Base-by-base conservation (phyloP, 1,140 invertebrate species). In the Plectrocnemia conspersa region DNA sequence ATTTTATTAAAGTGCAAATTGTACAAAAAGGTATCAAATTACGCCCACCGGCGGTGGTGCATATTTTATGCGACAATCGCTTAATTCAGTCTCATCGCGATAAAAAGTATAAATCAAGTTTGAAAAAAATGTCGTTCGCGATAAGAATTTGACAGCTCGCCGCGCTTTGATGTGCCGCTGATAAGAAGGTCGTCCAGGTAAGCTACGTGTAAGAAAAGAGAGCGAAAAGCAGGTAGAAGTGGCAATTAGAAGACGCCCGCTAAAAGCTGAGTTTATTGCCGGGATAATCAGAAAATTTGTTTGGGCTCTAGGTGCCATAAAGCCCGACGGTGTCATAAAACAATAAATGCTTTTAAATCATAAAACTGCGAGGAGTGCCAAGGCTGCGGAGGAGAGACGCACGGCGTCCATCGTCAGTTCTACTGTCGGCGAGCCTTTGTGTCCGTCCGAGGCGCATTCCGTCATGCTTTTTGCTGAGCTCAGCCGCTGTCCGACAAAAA, bases 351-450 rank as follows among this genome's bases (percentile, higher is more conserved):
- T 38, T 38, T 38, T 38, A 38, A 38, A 38, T 38, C 35, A 38
- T 38, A n/a, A n/a, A n/a, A n/a, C n/a, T n/a, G n/a, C n/a, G n/a
- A n/a, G n/a, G n/a, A n/a, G n/a, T n/a, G n/a, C n/a, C n/a, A n/a
- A n/a, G n/a, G n/a, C n/a, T n/a, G n/a, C 9, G n/a, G 15, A 16
- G n/a, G 19, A 21, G 9, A n/a, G 22, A 7, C 32, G 33, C 45
- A 9, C 19, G 15, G 19, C 23, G 48, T 44, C 21, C 21, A 44
- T 44, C 21, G 10, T 9, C 13, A 22, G 25, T 24, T 11, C n/a
- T n/a, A 40, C 47, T 52, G 54, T 52, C 59, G 59, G 59, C 54
- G 36, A 29, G 25, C 46, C 54, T 61, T 61, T 56, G 54, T 61
- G 35, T 32, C 27, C 45, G 22, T 45, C 25, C 19, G 18, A 29